Conservation (phyloP, 2,888 invertebrate genomes). For the Tanypteryx hageni region DNA sequence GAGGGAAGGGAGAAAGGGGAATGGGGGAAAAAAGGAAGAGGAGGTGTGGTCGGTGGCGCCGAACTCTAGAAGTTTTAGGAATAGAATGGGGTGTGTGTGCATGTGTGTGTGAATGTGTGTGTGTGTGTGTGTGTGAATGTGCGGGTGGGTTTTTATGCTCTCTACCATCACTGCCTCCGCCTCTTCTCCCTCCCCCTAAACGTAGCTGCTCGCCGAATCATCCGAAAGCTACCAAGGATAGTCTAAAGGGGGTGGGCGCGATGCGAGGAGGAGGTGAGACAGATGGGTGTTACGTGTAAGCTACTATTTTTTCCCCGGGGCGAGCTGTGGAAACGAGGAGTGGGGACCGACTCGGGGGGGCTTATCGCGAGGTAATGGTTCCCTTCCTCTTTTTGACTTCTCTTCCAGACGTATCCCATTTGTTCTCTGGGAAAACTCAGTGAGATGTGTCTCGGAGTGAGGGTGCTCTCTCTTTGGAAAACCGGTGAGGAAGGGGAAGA, state of each 20-base stretch:
- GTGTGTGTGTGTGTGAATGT: neutral
- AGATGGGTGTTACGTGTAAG: conserved; percentile 5
- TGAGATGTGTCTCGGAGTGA: neutral
- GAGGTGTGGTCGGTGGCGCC: conserved; percentile 33
- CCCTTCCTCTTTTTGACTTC: neutral
- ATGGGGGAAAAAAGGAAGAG: conserved; percentile 41
- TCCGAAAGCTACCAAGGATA: neutral
- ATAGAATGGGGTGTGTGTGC: neutral
- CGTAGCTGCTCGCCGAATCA: neutral
- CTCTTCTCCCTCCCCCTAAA: neutral
- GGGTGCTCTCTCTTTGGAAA: neutral
- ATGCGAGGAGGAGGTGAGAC: neutral
- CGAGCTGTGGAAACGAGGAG: neutral
- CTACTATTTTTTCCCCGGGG: neutral
- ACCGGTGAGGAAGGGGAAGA: neutral
- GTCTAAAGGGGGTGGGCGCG: neutral
- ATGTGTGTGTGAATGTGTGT: too few relatives aligned
- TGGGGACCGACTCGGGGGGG: neutral
- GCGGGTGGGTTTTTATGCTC: too few relatives aligned
- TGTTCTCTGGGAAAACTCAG: neutral
- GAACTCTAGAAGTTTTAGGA: conserved; percentile 14
- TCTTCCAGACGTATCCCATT: neutral
- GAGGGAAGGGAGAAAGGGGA: conserved; percentile 52
- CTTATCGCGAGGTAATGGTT: neutral
- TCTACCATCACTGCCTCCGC: too few relatives aligned